Conservation (phyloP, 2,888 invertebrate species). For the Corythucha ciliata region DNA sequence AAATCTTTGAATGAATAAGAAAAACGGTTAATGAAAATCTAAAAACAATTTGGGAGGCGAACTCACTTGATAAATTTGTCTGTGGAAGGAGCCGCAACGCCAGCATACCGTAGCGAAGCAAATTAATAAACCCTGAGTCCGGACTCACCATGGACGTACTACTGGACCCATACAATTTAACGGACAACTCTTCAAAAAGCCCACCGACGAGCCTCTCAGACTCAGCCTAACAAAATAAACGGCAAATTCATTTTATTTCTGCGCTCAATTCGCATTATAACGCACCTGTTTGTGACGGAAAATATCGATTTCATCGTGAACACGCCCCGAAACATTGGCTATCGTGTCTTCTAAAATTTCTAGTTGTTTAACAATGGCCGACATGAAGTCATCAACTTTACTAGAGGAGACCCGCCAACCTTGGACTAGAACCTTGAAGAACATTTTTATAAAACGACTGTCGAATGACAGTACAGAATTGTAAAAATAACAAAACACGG, state of each 20-base stretch:
- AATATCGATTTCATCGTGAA: constrained; percentile 48
- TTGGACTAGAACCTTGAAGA: constrained; percentile 52
- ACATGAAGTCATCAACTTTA: constrained; percentile 51
- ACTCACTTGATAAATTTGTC: constrained; percentile 61
- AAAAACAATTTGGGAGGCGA: constrained; percentile 1
- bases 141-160: constrained; percentile 53
- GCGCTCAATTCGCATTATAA: too few species aligned
- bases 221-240: constrained; percentile 42
- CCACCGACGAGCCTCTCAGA: constrained; percentile 48
- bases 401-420: constrained; percentile 54
- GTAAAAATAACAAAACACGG: too few species aligned
- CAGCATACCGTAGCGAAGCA: constrained; percentile 65
- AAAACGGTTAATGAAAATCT: constrained; percentile 8
- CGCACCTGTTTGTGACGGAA: constrained; percentile 41
- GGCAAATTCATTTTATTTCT: too few species aligned
- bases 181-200: constrained; percentile 47
- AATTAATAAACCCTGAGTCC: constrained; percentile 63
- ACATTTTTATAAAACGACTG: background rate
- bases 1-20: constrained; percentile 49
- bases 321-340: constrained; percentile 48
- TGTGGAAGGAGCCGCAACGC: constrained; percentile 64
- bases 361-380: constrained; percentile 50
- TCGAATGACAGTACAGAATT: background rate
- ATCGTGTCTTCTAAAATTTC: constrained; percentile 52
- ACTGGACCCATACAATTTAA: constrained; percentile 40